phyloP scores from a whole-genome alignment of 2,888 invertebrate species.

The Dasysyrphus tricinctus region DNA sequence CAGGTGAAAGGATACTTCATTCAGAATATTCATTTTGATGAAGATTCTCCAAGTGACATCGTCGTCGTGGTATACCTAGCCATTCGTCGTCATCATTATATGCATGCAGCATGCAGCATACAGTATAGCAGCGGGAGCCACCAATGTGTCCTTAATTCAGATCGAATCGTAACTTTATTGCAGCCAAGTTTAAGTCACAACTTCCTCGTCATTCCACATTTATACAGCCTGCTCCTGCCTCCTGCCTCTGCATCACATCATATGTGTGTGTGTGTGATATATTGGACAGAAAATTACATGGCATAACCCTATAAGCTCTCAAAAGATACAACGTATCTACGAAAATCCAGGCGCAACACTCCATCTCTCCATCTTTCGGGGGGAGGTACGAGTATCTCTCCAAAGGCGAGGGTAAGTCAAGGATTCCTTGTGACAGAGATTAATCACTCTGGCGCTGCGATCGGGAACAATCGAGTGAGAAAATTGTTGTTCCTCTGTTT shows the following conservation, averaged over 20 bases:
- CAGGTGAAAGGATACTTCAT: slow-evolving; percentile 38
- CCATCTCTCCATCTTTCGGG: neutral
- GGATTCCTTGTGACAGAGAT: slow-evolving; percentile 71
- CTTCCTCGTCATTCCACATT: neutral
- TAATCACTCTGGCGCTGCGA: slow-evolving; percentile 65
- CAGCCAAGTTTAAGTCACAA: slow-evolving; percentile 37
- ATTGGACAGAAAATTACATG: slow-evolving; percentile 61
- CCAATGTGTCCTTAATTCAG: slow-evolving; percentile 62
- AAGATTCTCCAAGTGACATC: slow-evolving; percentile 63
- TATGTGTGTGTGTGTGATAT: slow-evolving; percentile 41
- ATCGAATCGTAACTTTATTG: slow-evolving; percentile 67
- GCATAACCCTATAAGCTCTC: slow-evolving; percentile 29
- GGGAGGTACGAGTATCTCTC: neutral
- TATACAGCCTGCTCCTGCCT: neutral
- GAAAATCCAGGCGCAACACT: slow-evolving; percentile 44
- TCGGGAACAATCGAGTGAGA: slow-evolving; percentile 62
- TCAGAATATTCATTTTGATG: slow-evolving; percentile 63
- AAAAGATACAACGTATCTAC: slow-evolving; percentile 54
- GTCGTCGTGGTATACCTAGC: neutral
- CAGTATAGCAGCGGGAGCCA: neutral
- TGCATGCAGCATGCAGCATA: neutral
- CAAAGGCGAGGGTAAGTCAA: slow-evolving; percentile 48
- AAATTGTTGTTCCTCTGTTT: slow-evolving; percentile 18
- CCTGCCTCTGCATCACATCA: neutral
- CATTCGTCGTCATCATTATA: neutral